Evolutionary conservation across 2,113 vertebrate species (phyloP), one percentile per base, ranked within the genome.

Genomic region (Neodon shergylaensis): DNA sequence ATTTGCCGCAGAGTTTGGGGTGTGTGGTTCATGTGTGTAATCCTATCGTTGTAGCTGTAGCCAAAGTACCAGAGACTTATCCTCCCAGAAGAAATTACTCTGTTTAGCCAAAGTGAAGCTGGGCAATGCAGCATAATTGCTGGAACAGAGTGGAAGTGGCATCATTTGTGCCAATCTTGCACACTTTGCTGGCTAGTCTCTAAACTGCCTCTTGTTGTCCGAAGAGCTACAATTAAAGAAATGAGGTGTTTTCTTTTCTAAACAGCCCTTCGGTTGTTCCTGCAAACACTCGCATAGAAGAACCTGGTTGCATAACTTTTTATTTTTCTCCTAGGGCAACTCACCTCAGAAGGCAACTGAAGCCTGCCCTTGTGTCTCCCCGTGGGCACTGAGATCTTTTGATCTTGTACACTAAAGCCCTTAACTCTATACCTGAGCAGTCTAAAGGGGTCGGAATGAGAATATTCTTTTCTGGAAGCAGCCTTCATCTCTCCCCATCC

Each of bases 221-320:
- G 92, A 95, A 93, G 85, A 91, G 83, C 92, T 77, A 61, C 88
- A 94, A 22, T 95, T 97, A 94, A 86, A 96, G 88, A 94, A 97
- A 95, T 47, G 66, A 96, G 49, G 90, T 33, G 84, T 95, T 97
- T 91, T 94, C 76, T 97, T 96, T 97, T 94, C 85, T 28, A 86
- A 90, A 92, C 93, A 96, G 93, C n/a, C 39, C 87, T 93, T 90
- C 28, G 70, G 58, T 97, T 96, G 97, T 94, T 96, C n/a, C 68
- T 74, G 1, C 28, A 89, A 52, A 73, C 77, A 92, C 42, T 87
- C 78, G 44, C 86, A 77, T 44, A 81, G 86, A 70, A 92, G 73
- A 58, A 77, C 61, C 86, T 90, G 68, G 73, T 39, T 44, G n/a
- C 87, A 17, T 17, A 94, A 78, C 79, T 92, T 92, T 94, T 92